Conservation (phyloP, 2,113 vertebrate genomes). For the Forbesichthys agassizii region DNA sequence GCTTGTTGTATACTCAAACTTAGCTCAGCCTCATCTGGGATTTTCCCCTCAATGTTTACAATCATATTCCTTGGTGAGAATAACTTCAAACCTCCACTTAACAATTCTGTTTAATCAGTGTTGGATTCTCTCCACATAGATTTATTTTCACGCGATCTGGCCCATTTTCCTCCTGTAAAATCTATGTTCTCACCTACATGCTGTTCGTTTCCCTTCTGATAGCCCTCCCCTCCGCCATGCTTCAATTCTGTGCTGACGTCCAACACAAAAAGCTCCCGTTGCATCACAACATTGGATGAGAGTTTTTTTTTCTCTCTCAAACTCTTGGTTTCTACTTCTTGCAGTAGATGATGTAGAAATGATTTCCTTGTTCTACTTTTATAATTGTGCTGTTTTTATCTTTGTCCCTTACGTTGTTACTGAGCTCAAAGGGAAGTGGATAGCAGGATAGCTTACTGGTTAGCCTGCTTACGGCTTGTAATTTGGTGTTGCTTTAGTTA, state of each 20-base stretch:
- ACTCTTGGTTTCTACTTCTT: conserved; percentile 31
- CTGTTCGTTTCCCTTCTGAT: conserved; percentile 66
- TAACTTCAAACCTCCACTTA: conserved; percentile 79
- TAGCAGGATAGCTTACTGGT: too few species aligned
- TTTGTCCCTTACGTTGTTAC: too few species aligned
- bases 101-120: conserved; percentile 83
- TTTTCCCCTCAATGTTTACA: conserved; percentile 78
- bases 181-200: conserved; percentile 71
- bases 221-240: conserved; percentile 43
- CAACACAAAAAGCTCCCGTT: conserved; percentile 53
- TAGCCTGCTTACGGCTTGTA: too few species aligned
- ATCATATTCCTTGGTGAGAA: conserved; percentile 79
- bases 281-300: conserved; percentile 45
- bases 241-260: conserved; percentile 40
- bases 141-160: conserved; percentile 79
- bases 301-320: conserved; percentile 38
- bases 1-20: conserved; percentile 63
- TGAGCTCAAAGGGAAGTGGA: too few species aligned
- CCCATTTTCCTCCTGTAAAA: conserved; percentile 71
- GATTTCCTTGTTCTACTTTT: too few species aligned
- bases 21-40: conserved; percentile 64
- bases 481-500: too few species aligned
- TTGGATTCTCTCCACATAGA: conserved; percentile 78
- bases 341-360: background rate
- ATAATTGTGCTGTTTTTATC: too few species aligned